Evolutionary conservation across 2,797 vertebrate genomes (phyloP), one percentile per base, ranked within the genome.

Genomic region (Lepus townsendii): DNA sequence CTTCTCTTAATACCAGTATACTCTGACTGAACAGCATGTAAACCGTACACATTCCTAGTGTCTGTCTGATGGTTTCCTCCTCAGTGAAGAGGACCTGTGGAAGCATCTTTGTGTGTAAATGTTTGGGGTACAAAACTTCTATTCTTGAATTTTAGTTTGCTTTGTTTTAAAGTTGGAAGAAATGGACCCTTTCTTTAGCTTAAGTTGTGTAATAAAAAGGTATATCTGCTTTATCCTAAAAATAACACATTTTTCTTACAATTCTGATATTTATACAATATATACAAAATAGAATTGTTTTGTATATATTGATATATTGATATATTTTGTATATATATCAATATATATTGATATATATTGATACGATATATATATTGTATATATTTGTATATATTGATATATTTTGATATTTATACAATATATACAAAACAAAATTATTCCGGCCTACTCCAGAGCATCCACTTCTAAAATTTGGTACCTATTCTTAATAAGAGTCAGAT

Each of bases 151-250:
- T 89, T 86, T 78, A 88, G 72, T 82, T 77, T 63, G 1, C n/a
- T 83, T 78, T 69, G 0, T 71, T 82, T 68, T 83, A 86, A 78
- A 24, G 17, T 35, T 84, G 47, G 47, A 77, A 68, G 7, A 19
- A 72, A 65, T 4, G 0, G 73, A 85, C 62, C 35, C 26, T 17
- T 92, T 71, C 35, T 68, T 93, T 69, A 92, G 60, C 62, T 17
- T 47, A 10, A 62, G 62, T 91, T 72, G 38, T 62, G 7, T 62
- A 90, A 83, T 95, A 30, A 91, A 91, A 90, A 83, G 13, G 19
- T 35, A 0, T 38, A 57, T 76, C 32, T 73, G 11, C 27, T 92
- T 42, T 47, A 68, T 65, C 47, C 73, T 83, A 90, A 90, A 91
- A 89, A 54, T 76, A 84, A 52, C 86, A 35, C 12, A 35, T 42